A percentile compares a stretch with the other conserved stretches of the same genome.
Conservation (phyloP, 2,113 vertebrate species). For the Chroicocephalus ridibundus region DNA sequence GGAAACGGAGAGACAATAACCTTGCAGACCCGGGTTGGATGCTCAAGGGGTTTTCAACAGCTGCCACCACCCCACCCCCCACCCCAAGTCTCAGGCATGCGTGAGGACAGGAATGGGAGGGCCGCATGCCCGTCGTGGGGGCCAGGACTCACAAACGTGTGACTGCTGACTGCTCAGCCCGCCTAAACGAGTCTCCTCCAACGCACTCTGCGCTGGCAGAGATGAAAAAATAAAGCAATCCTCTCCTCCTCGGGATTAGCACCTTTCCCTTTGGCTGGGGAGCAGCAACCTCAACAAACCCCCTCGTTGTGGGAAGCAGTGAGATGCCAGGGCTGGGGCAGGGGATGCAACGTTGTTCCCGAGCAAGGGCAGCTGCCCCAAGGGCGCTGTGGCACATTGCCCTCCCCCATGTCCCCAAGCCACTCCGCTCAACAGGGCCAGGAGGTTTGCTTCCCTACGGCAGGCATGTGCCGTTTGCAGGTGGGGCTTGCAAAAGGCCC, state of each 20-base stretch:
- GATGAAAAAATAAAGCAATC: background rate
- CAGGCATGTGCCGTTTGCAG: background rate
- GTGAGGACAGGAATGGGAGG: background rate
- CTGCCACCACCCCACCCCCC: background rate
- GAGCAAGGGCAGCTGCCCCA: background rate
- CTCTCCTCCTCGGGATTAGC: background rate
- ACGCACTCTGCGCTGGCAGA: accelerated
- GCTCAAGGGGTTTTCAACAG: background rate
- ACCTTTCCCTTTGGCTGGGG: background rate
- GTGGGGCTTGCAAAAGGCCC: background rate
- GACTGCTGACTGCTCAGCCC: background rate
- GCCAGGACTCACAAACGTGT: background rate
- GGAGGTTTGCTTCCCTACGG: background rate
- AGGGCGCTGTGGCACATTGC: background rate
- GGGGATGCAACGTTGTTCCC: background rate
- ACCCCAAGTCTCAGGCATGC: background rate
- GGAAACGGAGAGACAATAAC: background rate
- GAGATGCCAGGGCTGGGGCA: background rate
- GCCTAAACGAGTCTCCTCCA: background rate
- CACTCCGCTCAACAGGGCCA: background rate
- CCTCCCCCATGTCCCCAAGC: background rate
- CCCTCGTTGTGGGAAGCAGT: background rate
- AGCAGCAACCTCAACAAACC: background rate
- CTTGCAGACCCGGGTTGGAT: background rate
- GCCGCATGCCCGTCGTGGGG: background rate